Conservation (phyloP, 1,140 invertebrate genomes). For the Brachionus manjavacas region DNA sequence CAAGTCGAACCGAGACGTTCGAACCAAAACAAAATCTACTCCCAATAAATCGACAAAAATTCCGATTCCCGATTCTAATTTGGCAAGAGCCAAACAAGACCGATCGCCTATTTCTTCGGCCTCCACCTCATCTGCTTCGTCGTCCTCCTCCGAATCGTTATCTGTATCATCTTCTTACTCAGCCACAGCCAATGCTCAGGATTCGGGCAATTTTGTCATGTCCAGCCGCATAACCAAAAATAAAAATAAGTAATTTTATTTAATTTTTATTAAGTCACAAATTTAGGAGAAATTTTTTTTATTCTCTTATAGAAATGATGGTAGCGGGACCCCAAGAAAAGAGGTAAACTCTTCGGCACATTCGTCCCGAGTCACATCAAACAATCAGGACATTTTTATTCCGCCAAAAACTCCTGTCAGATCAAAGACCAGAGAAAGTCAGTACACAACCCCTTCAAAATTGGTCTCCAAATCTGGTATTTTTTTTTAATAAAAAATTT, state of each 20-base stretch:
- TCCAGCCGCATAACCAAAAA: background rate
- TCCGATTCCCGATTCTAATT: background rate
- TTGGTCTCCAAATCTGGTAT: slow-evolving; percentile 36
- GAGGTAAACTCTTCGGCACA: background rate
- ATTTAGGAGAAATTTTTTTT: no score
- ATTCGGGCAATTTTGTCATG: slow-evolving; percentile 9
- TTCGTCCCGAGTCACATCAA: background rate
- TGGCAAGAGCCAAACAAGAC: background rate
- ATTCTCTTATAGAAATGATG: no score
- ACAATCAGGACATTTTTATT: slow-evolving; percentile 54
- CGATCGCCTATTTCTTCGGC: background rate
- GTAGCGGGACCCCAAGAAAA: background rate
- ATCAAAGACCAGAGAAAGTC: slow-evolving; percentile 45
- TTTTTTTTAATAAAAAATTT: background rate
- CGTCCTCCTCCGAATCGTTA: background rate
- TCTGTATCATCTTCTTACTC: slow-evolving; percentile 13
- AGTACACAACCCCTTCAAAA: slow-evolving; percentile 43
- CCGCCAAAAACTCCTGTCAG: slow-evolving; percentile 51
- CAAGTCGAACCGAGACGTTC: background rate
- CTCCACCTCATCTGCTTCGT: background rate
- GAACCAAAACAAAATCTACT: background rate
- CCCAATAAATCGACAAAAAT: background rate
- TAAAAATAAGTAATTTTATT: slow-evolving; percentile 30
- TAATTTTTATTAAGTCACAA: background rate
- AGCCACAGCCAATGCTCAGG: background rate